Conservation (phyloP, 64 coral and sea anemone genomes). For the Actinia equina region DNA sequence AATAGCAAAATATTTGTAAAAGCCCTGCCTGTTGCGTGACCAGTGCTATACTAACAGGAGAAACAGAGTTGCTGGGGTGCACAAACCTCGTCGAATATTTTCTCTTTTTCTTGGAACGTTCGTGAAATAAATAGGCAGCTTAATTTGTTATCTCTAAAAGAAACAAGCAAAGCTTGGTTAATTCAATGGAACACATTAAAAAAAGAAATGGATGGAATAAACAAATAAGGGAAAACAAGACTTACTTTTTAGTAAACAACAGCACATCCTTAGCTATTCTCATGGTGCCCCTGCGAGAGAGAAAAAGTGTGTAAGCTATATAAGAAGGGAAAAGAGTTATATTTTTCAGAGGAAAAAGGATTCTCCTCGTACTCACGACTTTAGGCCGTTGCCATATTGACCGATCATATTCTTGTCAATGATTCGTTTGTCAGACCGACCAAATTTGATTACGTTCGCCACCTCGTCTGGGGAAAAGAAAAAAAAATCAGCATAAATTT, state of each 20-base stretch:
- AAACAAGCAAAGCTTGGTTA: background rate
- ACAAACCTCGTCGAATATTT: conserved; percentile 67
- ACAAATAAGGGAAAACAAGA: background rate
- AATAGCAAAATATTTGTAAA: background rate
- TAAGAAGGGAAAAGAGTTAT: background rate
- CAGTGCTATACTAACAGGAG: background rate
- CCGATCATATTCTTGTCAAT: conserved; percentile 95
- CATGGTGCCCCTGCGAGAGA: conserved; percentile 81
- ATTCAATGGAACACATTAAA: background rate
- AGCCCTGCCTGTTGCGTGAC: background rate
- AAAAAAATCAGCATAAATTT: background rate
- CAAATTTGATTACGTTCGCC: conserved; percentile 88
- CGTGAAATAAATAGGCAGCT: conserved; percentile 84
- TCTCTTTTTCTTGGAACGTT: conserved; percentile 86
- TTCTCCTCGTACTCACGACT: conserved; percentile 68
- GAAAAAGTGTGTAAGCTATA: background rate
- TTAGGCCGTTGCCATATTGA: conserved; percentile 96
- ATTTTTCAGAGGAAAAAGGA: background rate
- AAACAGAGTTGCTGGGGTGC: background rate
- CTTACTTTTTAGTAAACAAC: conserved; percentile 97
- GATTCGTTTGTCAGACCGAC: conserved; percentile 79
- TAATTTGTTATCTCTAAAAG: conserved; percentile 68
- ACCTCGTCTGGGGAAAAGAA: conserved; percentile 79
- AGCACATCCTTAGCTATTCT: conserved; percentile 97
- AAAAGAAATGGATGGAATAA: background rate